Evolutionary conservation across 2,113 vertebrate species (phyloP).

Genomic region (Delphinapterus leucas): DNA sequence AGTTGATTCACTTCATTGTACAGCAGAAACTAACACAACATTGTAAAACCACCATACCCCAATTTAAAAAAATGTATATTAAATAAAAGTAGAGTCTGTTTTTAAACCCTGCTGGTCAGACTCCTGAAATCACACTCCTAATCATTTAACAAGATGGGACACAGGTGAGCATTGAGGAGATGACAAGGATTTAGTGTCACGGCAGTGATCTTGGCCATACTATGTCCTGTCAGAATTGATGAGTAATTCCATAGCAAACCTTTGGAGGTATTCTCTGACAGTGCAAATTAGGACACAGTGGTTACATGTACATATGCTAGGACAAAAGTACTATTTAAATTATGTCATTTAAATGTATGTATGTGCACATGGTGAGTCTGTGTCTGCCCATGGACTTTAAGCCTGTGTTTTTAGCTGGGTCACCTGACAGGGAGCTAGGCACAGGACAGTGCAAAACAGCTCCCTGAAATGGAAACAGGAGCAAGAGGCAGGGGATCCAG

Average conservation of each 20-base stretch:
- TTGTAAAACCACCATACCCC: no score
- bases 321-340: background rate
- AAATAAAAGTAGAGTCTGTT: background rate
- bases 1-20: no score
- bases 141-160: background rate
- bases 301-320: background rate
- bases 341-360: background rate
- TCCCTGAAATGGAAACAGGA: background rate
- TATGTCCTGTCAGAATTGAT: background rate
- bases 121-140: background rate
- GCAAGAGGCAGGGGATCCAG: rapidly evolving
- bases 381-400: background rate
- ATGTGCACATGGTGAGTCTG: background rate
- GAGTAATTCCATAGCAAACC: background rate
- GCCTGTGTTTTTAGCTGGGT: background rate
- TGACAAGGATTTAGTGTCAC: background rate
- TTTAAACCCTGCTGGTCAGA: background rate
- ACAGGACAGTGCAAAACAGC: background rate
- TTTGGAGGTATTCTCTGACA: background rate
- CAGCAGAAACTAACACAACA: no score
- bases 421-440: background rate
- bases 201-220: background rate
- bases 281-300: background rate
- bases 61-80: no score
- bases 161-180: background rate